phyloP scores from a whole-genome alignment of 2,888 invertebrate genomes.

The Drosophila formosana region DNA sequence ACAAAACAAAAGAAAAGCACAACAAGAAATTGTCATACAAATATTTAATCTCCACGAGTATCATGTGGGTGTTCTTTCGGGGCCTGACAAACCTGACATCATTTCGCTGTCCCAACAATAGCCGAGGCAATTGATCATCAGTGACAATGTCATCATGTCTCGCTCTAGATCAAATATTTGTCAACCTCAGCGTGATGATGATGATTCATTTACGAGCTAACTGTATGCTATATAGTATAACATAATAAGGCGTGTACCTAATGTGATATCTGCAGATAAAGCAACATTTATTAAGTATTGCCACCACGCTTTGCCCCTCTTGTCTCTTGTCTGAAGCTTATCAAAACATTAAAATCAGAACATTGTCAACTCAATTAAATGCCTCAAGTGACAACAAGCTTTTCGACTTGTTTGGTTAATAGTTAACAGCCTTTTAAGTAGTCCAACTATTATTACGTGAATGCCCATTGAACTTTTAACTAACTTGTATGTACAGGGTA shows the following conservation, averaged over 20 bases:
- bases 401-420: constrained; percentile 3
- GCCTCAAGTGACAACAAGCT: constrained; percentile 8
- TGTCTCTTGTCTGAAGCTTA: constrained; percentile 8
- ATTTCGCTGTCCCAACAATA: constrained; percentile 7
- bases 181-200: constrained; percentile 9
- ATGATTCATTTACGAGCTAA: constrained; percentile 45
- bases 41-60: constrained; percentile 10
- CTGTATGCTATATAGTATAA: constrained; percentile 12
- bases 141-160: constrained; percentile 15
- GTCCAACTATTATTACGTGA: not conserved
- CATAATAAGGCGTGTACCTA: constrained; percentile 20
- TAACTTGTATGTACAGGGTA: not conserved
- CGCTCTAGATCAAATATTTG: constrained; percentile 48
- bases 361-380: constrained; percentile 38
- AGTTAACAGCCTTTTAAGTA: not conserved
- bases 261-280: constrained; percentile 35
- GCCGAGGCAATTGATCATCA: constrained; percentile 16
- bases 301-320: constrained; percentile 5
- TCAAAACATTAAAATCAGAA: constrained; percentile 28
- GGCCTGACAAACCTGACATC: constrained; percentile 10
- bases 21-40: constrained; percentile 6
- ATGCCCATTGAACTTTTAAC: not conserved
- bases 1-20: constrained; percentile 1
- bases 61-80: constrained; percentile 10
- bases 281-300: constrained; percentile 25